Conservation (phyloP, 2,888 invertebrate species). For the Siphlonurus alternatus region DNA sequence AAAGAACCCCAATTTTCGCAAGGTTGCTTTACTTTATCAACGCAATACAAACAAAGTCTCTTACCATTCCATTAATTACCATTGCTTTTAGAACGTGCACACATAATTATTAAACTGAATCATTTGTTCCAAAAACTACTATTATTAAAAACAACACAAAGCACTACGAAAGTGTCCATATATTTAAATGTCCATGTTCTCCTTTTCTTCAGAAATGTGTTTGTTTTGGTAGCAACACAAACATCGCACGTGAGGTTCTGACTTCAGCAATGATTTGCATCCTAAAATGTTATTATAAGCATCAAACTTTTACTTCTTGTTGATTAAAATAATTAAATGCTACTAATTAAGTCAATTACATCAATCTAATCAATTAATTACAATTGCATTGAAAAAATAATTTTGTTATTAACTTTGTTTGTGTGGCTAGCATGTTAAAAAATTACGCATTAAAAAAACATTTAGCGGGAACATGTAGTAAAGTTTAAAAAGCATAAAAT, state of each 20-base stretch:
- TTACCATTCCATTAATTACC: not conserved
- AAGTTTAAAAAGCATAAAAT: no score
- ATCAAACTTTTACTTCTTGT: not conserved
- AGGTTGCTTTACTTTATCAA: not conserved
- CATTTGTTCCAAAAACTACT: not conserved
- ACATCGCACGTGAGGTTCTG: not conserved
- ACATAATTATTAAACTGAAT: not conserved
- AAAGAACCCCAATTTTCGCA: not conserved
- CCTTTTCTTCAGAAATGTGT: not conserved
- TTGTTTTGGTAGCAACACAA: conserved; percentile 3
- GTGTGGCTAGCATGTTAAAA: not conserved
- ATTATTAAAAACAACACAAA: not conserved
- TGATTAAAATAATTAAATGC: not conserved
- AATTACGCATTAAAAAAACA: not conserved
- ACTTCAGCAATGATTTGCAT: not conserved
- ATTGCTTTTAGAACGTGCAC: not conserved
- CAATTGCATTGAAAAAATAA: not conserved
- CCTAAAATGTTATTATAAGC: not conserved
- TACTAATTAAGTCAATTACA: not conserved
- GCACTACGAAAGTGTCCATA: not conserved
- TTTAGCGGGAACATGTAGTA: not conserved
- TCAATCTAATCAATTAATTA: not conserved
- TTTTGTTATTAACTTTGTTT: not conserved
- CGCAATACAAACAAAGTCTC: not conserved
- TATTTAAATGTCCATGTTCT: conserved; percentile 1